Base-by-base conservation (phyloP, 2,888 invertebrate species). In the Drosophila stalkeri region DNA sequence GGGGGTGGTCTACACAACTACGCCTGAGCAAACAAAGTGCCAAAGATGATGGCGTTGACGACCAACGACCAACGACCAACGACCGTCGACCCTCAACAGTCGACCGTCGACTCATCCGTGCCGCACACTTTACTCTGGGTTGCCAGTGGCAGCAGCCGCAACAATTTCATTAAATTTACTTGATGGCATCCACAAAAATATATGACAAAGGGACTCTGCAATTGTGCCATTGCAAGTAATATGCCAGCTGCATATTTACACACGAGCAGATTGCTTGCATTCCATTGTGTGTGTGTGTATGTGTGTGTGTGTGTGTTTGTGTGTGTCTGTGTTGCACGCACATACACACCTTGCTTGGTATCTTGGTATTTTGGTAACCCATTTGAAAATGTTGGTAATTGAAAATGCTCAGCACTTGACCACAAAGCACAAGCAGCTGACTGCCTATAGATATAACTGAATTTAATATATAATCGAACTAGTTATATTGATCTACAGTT, bases 91-190 rank as follows among this genome's bases (percentile, higher is more conserved):
- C n/a, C n/a, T n/a, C 37, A 5, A 18, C 41, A 11, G 12, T 5
- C 18, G 12, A 12, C 52, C 16, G 66, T 55, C 71, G 66, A 75
- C 67, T 79, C 79, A 68, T 64, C 55, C 65, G 52, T 9, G 51
- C 72, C 75, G 37, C 37, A 37, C 37, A 14, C 37, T 37, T 37
- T 37, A 16, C 37, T 16, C 80, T 43, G 79, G n/a, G n/a, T 75
- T 81, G 86, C 75, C 74, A 70, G 14, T 72, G 74, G 76, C 71
- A 79, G 77, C 80, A 78, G 83, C 86, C 83, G 81, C 86, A 88
- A 77, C 84, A 87, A 83, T 88, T 85, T 85, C 86, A 88, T 85
- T 85, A 86, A 83, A 82, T 75, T 80, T 65, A 69, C 75, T 71
- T 76, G 67, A 56, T 55, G 65, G 61, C 76, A 79, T 80, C 69